Conservation (phyloP, 2,888 invertebrate species). For the Eupithecia pulchellata region DNA sequence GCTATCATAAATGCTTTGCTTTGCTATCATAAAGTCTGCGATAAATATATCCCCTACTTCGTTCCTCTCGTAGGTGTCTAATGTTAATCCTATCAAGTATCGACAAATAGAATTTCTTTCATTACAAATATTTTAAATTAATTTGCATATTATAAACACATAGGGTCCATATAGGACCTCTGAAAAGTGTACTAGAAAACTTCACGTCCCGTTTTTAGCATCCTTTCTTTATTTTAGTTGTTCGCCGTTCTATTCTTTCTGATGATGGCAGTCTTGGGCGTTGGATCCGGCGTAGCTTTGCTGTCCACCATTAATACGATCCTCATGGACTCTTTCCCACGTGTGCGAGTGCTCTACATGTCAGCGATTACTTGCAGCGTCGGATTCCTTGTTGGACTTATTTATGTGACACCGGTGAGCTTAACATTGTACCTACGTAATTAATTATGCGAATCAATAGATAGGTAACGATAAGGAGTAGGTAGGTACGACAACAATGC, state of each 20-base stretch:
- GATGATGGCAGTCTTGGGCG: conserved; percentile 92
- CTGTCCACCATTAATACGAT: conserved; percentile 88
- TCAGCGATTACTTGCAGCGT: conserved; percentile 78
- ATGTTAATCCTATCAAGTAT: not conserved
- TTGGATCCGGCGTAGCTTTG: conserved; percentile 91
- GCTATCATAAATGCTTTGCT: no score
- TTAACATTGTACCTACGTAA: not conserved
- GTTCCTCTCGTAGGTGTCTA: not conserved
- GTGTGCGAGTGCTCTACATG: conserved; percentile 85
- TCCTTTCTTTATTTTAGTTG: conserved; percentile 70
- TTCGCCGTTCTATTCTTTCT: conserved; percentile 92
- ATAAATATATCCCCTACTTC: not conserved
- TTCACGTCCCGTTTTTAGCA: not conserved
- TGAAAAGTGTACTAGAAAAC: not conserved
- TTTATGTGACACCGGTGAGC: conserved; percentile 91
- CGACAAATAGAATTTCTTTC: not conserved
- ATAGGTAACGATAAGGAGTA: not conserved
- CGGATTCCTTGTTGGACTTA: conserved; percentile 88
- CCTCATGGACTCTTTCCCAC: conserved; percentile 88
- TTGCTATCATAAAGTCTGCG: not conserved
- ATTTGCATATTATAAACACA: not conserved
- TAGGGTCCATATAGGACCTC: not conserved
- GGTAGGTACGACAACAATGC: not conserved
- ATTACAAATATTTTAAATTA: not conserved
- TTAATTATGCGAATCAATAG: not conserved